A percentile compares a stretch with the other conserved stretches of the same genome.
phyloP scores from a whole-genome alignment of 2,113 vertebrate species.

The Canis aureus region DNA sequence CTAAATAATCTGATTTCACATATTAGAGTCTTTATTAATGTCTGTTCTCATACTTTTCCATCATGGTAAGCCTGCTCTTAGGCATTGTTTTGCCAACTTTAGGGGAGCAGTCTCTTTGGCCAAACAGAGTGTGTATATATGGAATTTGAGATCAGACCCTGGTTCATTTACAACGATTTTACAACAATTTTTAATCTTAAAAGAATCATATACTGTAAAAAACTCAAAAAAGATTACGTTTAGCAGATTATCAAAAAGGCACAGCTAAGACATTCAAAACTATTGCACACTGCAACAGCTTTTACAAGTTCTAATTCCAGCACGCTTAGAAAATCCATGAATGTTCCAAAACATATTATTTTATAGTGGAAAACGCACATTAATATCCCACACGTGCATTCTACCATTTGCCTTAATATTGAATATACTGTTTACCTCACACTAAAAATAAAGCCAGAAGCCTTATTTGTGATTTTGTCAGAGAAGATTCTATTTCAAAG shows the following conservation, averaged over 20 bases:
- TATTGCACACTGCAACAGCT: neutral
- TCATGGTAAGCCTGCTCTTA: neutral
- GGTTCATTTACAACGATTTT: neutral
- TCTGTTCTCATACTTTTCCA: neutral
- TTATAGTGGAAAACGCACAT: neutral
- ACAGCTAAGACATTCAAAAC: neutral
- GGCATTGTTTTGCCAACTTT: neutral
- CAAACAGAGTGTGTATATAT: neutral
- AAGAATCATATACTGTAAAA: neutral
- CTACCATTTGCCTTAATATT: conserved; percentile 84
- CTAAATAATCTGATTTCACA: conserved; percentile 36
- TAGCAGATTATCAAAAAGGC: neutral
- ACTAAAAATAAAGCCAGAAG: conserved; percentile 1
- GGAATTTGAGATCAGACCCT: neutral
- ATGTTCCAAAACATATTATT: conserved; percentile 76
- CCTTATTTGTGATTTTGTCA: conserved; percentile 54
- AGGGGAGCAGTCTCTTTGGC: neutral
- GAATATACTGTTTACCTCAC: conserved; percentile 81
- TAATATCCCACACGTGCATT: neutral
- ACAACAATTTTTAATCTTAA: neutral
- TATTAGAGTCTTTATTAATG: neutral
- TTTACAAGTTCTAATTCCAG: conserved; percentile 27
- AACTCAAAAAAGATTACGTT: neutral
- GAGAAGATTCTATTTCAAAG: conserved; percentile 46
- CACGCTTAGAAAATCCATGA: neutral